Percentiles rank a stretch among this genome's conserved stretches.
Conservation (phyloP, 64 coral and sea anemone genomes). For the Actinia tenebrosa region DNA sequence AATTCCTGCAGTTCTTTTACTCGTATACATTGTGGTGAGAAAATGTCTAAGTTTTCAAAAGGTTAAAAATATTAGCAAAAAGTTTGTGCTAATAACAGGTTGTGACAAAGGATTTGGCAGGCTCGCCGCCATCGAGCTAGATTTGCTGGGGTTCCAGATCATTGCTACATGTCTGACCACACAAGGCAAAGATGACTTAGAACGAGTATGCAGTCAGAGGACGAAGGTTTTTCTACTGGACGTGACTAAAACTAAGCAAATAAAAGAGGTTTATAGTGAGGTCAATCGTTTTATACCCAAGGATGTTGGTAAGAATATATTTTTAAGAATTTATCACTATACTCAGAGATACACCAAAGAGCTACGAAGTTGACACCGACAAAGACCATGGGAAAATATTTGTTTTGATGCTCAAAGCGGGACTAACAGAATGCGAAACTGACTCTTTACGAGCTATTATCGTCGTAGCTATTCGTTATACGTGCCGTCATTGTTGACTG, state of each 20-base stretch:
- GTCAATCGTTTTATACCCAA: neutral
- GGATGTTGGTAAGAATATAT: neutral
- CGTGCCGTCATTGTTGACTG: no score
- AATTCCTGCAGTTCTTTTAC: no score
- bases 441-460: no score
- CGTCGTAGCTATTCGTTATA: no score
- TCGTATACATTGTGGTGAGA: neutral
- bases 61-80: slow-evolving; percentile 24
- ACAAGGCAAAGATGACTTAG: slow-evolving; percentile 35
- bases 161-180: slow-evolving; percentile 62
- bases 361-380: no score
- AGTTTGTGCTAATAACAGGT: slow-evolving; percentile 61
- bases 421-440: no score
- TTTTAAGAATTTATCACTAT: neutral
- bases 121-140: slow-evolving; percentile 40
- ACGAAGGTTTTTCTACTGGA: slow-evolving; percentile 40
- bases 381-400: no score
- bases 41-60: neutral
- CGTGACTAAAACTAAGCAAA: slow-evolving; percentile 40
- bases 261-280: slow-evolving; percentile 42
- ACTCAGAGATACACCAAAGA: no score
- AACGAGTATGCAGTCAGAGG: slow-evolving; percentile 18
- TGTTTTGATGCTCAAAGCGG: no score
- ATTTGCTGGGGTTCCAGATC: slow-evolving; percentile 46
- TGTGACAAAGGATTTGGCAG: slow-evolving; percentile 69